Evolutionary conservation across 2,888 invertebrate genomes (phyloP), one percentile per base, ranked within the genome.

Genomic region (Yponomeuta malinellus): DNA sequence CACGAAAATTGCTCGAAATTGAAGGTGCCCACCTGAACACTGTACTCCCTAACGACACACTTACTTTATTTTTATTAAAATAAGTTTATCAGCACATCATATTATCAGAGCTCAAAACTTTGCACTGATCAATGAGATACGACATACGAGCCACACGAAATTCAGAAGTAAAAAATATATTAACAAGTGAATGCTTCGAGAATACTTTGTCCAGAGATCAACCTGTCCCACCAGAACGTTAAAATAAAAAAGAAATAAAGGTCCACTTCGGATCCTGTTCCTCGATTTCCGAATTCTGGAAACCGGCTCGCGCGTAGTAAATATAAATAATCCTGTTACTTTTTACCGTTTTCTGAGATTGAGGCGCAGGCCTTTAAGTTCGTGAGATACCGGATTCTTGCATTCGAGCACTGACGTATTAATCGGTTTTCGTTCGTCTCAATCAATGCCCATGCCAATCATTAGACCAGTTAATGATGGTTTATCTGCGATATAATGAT

Each of bases 341-440:
- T 89, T 75, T 88, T 89, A 89, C 89, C 88, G 89, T 89, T 88
- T 78, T 59, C 76, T 76, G 75, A 74, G 71, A 33, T 70, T 70
- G 63, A 76, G 78, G 73, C 72, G 76, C 78, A 15, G 81, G 75
- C 79, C 80, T 59, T 59, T 59, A 72, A 83, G 80, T 80, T 81
- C 73, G 70, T 71, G 72, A 72, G 73, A 75, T 75, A 75, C 76
- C 75, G 74, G 73, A 77, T 78, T 75, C 78, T 75, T 76, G 74
- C 72, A 74, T 10, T 31, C 48, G 12, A 23, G 68, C 68, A 52
- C 75, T 73, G 74, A 72, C 71, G 74, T 76, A 76, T 79, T 77
- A 78, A 76, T 78, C 72, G 74, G 75, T 78, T 78, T 77, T 76
- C 77, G 75, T 75, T 74, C 71, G 73, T 75, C 72, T 72, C 75